phyloP scores from a whole-genome alignment of 1,140 invertebrate genomes.

The Listronotus oregonensis region DNA sequence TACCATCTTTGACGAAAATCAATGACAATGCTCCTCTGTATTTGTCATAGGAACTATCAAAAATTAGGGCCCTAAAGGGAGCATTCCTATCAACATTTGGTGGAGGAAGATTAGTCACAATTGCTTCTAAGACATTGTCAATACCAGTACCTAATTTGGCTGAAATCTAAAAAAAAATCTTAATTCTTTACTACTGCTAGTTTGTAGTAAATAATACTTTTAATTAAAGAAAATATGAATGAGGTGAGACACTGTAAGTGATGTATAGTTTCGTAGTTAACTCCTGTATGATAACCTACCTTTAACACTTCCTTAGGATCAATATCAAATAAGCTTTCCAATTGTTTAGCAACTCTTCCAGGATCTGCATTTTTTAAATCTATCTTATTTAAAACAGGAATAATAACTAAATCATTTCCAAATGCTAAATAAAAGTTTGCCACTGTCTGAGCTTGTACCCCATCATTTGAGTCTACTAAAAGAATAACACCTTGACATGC shows the following conservation, averaged over 20 bases:
- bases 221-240: neutral
- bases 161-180: slow-evolving; percentile 66
- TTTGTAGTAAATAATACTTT: too few relatives aligned
- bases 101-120: slow-evolving; percentile 80
- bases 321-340: slow-evolving; percentile 86
- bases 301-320: slow-evolving; percentile 68
- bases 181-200: too few relatives aligned
- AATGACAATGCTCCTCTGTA: slow-evolving; percentile 85
- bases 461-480: slow-evolving; percentile 95
- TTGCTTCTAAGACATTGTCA: slow-evolving; percentile 72
- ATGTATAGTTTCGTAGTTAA: neutral
- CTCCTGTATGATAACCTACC: slow-evolving; percentile 59
- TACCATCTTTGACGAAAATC: slow-evolving; percentile 79
- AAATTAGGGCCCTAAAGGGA: slow-evolving; percentile 80
- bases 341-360: slow-evolving; percentile 76
- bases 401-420: slow-evolving; percentile 77
- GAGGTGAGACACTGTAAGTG: neutral
- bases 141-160: slow-evolving; percentile 89
- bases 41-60: slow-evolving; percentile 94
- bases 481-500: slow-evolving; percentile 95
- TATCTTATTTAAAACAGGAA: slow-evolving; percentile 97
- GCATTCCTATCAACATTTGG: slow-evolving; percentile 66
- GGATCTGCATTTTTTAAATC: slow-evolving; percentile 92
- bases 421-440: slow-evolving; percentile 95
- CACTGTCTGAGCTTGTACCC: slow-evolving; percentile 96